These are phyloP conservation scores for Odocoileus hemionus DNA, from an alignment of 2,113 vertebrate genomes.

Conservation along the genomic window DNA sequence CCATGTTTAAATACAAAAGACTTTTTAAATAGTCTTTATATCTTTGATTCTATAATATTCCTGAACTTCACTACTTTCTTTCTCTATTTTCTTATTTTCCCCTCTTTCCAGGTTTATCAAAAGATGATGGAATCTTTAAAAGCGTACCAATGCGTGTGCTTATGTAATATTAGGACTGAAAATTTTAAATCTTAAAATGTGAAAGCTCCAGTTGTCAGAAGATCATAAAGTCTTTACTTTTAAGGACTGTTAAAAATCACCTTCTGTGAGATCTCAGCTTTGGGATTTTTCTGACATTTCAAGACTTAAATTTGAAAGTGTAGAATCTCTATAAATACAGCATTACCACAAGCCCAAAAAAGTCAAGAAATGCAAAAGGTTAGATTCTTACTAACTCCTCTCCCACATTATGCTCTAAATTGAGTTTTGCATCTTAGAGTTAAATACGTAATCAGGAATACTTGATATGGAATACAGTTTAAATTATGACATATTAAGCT, in stretches of 20 bases:
- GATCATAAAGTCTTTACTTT: conserved; percentile 76
- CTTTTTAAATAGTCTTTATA: conserved; percentile 29
- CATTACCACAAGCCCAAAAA: conserved; percentile 75
- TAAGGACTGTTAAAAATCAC: conserved; percentile 77
- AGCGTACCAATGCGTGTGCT: background rate
- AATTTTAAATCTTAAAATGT: conserved; percentile 64
- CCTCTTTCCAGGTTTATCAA: conserved; percentile 3
- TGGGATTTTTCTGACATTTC: conserved; percentile 78
- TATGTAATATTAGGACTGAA: conserved; percentile 71
- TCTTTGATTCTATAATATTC: conserved; percentile 46
- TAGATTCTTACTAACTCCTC: conserved; percentile 74
- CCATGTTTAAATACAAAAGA: background rate
- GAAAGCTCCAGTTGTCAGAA: conserved; percentile 73
- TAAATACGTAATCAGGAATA: conserved; percentile 67
- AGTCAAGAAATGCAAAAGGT: conserved; percentile 79
- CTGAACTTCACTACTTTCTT: conserved; percentile 44
- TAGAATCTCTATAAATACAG: conserved; percentile 76
- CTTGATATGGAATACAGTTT: conserved; percentile 63
- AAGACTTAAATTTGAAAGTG: conserved; percentile 77
- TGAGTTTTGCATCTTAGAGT: conserved; percentile 64
- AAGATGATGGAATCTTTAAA: conserved; percentile 14
- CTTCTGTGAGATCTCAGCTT: conserved; percentile 77
- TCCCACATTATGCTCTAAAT: conserved; percentile 74
- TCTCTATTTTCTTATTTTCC: conserved; percentile 32
- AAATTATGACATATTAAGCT: conserved; percentile 70